Conservation (phyloP, 2,797 vertebrate species). For the Onychomys torridus region DNA sequence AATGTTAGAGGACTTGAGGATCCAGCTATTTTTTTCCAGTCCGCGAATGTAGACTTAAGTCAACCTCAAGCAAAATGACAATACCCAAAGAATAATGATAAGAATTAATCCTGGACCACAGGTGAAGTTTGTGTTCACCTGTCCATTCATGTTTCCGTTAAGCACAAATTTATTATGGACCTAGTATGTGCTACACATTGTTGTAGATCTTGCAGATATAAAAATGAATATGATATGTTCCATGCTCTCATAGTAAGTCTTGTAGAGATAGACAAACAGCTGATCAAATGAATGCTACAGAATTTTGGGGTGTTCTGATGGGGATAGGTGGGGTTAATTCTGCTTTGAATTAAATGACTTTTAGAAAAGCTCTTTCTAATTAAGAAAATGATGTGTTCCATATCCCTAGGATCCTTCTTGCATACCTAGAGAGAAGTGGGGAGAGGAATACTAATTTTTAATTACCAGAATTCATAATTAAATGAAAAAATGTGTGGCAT, state of each 20-base stretch:
- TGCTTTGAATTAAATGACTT: conserved; percentile 27
- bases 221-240: neutral
- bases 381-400: neutral
- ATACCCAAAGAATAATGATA: neutral
- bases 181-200: neutral
- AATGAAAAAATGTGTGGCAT: conserved; percentile 14
- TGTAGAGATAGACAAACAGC: neutral
- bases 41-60: neutral
- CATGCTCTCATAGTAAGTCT: neutral
- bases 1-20: neutral
- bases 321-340: neutral
- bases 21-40: neutral
- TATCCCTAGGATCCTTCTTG: neutral
- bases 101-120: neutral
- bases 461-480: conserved; percentile 34
- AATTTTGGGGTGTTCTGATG: neutral
- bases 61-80: neutral
- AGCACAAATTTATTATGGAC: neutral
- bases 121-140: neutral
- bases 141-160: neutral
- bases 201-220: neutral
- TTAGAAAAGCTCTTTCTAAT: conserved; percentile 17
- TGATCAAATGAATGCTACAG: neutral
- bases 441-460: conserved; percentile 42
- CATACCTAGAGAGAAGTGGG: neutral